phyloP scores from a whole-genome alignment of 30 jellyfish, hydroid and myxozoan genomes.

The Aurelia aurita region DNA sequence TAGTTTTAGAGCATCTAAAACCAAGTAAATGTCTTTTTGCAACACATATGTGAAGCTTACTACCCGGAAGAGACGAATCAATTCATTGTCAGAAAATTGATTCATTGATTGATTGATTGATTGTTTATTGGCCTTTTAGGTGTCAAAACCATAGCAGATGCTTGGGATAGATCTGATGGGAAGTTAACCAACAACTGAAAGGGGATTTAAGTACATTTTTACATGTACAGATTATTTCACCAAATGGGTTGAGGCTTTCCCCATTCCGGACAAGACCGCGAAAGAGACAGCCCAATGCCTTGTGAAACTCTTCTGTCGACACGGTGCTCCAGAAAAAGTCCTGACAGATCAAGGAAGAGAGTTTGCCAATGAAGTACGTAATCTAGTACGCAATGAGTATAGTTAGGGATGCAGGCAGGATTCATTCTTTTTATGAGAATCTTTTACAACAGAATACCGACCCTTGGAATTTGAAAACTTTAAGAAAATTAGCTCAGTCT shows the following conservation, averaged over 20 bases:
- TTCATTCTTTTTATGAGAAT: too few species aligned
- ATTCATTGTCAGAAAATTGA: too few species aligned
- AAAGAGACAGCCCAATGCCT: slow-evolving; percentile 23
- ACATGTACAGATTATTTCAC: slow-evolving; percentile 35
- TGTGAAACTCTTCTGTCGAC: slow-evolving; percentile 27
- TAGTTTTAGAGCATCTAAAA: too few species aligned
- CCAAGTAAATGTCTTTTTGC: too few species aligned
- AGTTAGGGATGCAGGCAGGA: too few species aligned
- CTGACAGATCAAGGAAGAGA: slow-evolving; percentile 34
- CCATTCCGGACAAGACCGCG: slow-evolving; percentile 5
- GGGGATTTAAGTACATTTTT: slow-evolving; percentile 33
- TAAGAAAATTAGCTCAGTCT: too few species aligned
- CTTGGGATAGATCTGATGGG: slow-evolving; percentile 5
- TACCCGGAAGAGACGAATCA: too few species aligned
- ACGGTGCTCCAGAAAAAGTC: slow-evolving; percentile 27
- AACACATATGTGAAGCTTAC: too few species aligned
- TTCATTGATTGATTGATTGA: too few species aligned
- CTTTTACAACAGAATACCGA: too few species aligned
- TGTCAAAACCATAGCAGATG: slow-evolving; percentile 14
- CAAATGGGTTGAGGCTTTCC: slow-evolving; percentile 52
- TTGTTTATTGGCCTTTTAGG: neutral
- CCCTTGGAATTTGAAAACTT: too few species aligned
- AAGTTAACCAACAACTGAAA: neutral
- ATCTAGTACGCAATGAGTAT: too few species aligned
- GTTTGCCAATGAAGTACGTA: slow-evolving; percentile 38